phyloP scores from a whole-genome alignment of 1,140 invertebrate species.

The Diploscapter pachys region DNA sequence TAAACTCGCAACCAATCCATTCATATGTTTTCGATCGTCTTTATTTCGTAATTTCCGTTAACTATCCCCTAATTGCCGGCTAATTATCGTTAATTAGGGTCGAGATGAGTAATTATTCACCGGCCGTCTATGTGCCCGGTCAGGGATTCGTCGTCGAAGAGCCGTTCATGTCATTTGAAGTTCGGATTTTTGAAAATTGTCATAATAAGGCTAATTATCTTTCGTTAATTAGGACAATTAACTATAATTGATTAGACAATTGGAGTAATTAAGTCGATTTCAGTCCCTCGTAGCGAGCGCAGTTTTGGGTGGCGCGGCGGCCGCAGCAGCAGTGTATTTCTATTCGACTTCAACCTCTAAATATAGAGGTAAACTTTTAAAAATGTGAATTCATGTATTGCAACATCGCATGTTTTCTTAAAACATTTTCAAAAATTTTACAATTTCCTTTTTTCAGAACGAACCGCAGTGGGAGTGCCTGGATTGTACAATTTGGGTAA shows the following conservation, averaged over 20 bases:
- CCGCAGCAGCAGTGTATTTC: constrained; percentile 26
- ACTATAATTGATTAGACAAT: neutral
- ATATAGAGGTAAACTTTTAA: constrained; percentile 3
- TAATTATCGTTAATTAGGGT: too few relatives aligned
- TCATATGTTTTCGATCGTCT: too few relatives aligned
- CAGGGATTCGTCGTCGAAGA: constrained; percentile 14
- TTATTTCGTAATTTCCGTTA: too few relatives aligned
- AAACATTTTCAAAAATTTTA: neutral
- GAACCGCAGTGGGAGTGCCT: constrained; percentile 15
- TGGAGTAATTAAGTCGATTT: neutral
- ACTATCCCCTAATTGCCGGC: too few relatives aligned
- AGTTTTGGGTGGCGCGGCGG: constrained; percentile 24
- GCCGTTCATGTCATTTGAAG: neutral
- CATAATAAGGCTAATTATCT: neutral
- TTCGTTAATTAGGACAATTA: neutral
- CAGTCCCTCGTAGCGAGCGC: constrained; percentile 15
- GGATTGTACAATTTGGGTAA: constrained; percentile 40
- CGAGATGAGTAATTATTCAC: too few relatives aligned
- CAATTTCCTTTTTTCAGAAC: constrained; percentile 27
- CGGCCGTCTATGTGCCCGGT: constrained; percentile 1
- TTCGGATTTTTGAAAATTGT: neutral
- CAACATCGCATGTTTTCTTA: neutral
- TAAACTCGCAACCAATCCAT: too few relatives aligned
- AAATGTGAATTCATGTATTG: neutral
- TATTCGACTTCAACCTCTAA: constrained; percentile 23